These are phyloP conservation scores for Hypena proboscidalis DNA, from an alignment of 2,888 invertebrate genomes.

Conservation along the genomic window DNA sequence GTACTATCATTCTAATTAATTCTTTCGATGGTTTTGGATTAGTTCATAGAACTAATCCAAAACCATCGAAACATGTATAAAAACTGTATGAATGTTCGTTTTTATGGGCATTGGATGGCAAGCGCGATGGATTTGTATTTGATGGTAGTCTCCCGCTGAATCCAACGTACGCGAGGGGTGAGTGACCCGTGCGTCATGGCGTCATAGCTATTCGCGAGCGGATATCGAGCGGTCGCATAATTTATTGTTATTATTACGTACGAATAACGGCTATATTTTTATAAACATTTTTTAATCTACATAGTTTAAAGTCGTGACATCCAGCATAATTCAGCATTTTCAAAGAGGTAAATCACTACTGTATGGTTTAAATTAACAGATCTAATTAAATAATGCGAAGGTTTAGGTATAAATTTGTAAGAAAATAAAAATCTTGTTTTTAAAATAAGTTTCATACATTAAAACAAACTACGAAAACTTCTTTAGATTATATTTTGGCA, in stretches of 20 bases:
- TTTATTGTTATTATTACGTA: conserved; percentile 42
- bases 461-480: too few relatives aligned
- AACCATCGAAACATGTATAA: conserved; percentile 21
- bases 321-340: too few relatives aligned
- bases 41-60: conserved; percentile 8
- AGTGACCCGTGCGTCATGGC: conserved; percentile 44
- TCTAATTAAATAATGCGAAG: too few relatives aligned
- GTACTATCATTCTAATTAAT: too few relatives aligned
- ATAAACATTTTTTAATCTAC: conserved; percentile 26
- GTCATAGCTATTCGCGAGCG: conserved; percentile 38
- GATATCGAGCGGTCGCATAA: conserved; percentile 40
- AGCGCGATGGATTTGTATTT: conserved; percentile 17
- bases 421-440: too few relatives aligned
- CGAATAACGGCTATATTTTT: conserved; percentile 34
- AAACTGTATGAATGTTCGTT: conserved; percentile 32
- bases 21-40: background rate
- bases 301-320: conserved; percentile 20
- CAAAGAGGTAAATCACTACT: too few relatives aligned
- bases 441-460: too few relatives aligned
- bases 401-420: too few relatives aligned
- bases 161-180: conserved; percentile 21
- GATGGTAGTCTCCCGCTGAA: conserved; percentile 8
- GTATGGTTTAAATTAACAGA: too few relatives aligned
- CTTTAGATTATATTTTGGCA: too few relatives aligned
- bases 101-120: conserved; percentile 32